A percentile compares a stretch with the other conserved stretches of the same genome.
Conservation (phyloP, 2,113 vertebrate species). For the Mystacornis crossleyi region DNA sequence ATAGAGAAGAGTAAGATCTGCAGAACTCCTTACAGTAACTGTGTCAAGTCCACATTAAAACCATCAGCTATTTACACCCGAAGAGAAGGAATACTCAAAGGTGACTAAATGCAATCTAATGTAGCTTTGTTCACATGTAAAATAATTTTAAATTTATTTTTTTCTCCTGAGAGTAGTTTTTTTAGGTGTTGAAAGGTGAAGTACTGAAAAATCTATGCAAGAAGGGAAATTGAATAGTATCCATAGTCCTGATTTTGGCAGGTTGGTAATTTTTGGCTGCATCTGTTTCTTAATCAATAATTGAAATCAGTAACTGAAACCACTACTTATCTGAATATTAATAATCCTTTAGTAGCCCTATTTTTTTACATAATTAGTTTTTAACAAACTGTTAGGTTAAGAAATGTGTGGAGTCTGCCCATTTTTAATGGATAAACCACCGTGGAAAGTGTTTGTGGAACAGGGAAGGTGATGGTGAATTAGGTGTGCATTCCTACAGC, state of each 20-base stretch:
- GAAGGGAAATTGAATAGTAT: background rate
- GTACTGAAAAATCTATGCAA: background rate
- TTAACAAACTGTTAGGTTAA: background rate
- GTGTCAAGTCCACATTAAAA: background rate
- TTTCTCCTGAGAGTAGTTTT: background rate
- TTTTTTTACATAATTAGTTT: background rate
- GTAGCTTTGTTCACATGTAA: background rate
- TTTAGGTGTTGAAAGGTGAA: background rate
- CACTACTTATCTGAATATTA: background rate
- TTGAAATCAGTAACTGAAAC: background rate
- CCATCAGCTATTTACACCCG: background rate
- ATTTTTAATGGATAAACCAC: background rate
- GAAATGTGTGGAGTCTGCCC: background rate
- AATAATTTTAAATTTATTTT: background rate
- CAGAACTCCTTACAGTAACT: background rate
- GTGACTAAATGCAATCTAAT: background rate
- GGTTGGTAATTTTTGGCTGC: background rate
- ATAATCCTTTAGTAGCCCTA: accelerated
- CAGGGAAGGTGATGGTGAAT: background rate
- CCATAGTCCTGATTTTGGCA: background rate
- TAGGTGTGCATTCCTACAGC: background rate
- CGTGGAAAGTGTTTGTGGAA: background rate
- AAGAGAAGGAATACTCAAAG: background rate
- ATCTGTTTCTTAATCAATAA: background rate
- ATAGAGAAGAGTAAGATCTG: background rate